These are phyloP conservation scores for Disparrhopalites patrizii DNA, from an alignment of 2,888 invertebrate genomes.

Conservation along the genomic window DNA sequence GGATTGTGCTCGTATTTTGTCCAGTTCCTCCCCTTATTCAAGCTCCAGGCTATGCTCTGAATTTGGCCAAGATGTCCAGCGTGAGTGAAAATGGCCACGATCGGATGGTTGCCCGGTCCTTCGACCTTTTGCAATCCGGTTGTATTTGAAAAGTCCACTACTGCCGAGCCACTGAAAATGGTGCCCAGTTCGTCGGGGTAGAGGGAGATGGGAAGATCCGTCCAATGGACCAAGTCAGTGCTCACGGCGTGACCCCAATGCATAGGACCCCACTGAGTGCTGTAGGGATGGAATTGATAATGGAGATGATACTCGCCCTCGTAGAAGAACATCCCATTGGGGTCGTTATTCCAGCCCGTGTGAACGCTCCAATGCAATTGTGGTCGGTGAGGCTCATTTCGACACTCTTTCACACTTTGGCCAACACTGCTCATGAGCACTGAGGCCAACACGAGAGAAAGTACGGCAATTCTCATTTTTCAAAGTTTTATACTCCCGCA, in stretches of 20 bases:
- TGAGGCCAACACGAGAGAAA: no score
- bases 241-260: constrained; percentile 58
- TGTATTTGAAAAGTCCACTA: constrained; percentile 36
- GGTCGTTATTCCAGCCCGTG: constrained; percentile 57
- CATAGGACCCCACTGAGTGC: constrained; percentile 51
- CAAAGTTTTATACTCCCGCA: no score
- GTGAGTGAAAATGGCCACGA: constrained; percentile 45
- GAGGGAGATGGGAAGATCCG: constrained; percentile 55
- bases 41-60: constrained; percentile 40
- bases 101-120: constrained; percentile 23
- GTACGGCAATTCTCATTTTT: no score
- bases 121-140: constrained; percentile 40
- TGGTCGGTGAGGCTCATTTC: constrained; percentile 33
- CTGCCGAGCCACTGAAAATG: constrained; percentile 43
- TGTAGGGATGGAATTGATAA: constrained; percentile 56
- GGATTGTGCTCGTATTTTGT: constrained; percentile 38
- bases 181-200: constrained; percentile 53
- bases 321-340: constrained; percentile 56
- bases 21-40: constrained; percentile 34
- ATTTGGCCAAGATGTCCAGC: constrained; percentile 25
- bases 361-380: constrained; percentile 39
- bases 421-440: no score
- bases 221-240: constrained; percentile 55
- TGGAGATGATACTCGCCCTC: constrained; percentile 55
- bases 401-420: constrained; percentile 4